phyloP scores from a whole-genome alignment of 2,113 vertebrate species.

The Panurus biarmicus region DNA sequence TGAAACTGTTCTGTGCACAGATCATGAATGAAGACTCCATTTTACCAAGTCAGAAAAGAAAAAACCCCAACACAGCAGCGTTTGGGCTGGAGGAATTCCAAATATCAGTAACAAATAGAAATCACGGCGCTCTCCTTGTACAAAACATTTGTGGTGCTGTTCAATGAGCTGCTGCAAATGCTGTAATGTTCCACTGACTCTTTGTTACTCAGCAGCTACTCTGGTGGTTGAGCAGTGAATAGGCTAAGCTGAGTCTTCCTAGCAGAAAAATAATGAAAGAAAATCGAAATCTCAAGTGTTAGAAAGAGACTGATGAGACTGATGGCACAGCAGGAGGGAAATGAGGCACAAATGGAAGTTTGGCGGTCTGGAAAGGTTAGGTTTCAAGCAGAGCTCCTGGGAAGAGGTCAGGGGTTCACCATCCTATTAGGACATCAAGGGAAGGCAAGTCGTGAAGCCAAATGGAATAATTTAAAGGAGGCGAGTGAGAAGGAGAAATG shows the following conservation, averaged over 20 bases:
- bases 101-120: neutral
- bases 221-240: neutral
- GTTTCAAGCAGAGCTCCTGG: neutral
- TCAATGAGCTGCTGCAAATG: neutral
- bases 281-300: neutral
- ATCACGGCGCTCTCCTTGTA: accelerated
- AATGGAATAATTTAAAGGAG: neutral
- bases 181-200: neutral
- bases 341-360: neutral
- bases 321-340: neutral
- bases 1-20: accelerated
- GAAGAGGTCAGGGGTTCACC: neutral
- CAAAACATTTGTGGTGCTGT: neutral
- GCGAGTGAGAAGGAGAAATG: neutral
- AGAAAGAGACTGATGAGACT: neutral
- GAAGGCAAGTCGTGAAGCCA: neutral
- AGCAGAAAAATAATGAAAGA: neutral
- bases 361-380: neutral
- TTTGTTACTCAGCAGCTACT: neutral
- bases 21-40: neutral
- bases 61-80: accelerated
- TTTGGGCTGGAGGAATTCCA: neutral
- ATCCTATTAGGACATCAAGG: neutral
- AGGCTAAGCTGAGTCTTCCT: neutral
- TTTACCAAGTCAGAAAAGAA: neutral